Conservation (phyloP, 1,140 invertebrate species). For the Panagrolaimus sp. region DNA sequence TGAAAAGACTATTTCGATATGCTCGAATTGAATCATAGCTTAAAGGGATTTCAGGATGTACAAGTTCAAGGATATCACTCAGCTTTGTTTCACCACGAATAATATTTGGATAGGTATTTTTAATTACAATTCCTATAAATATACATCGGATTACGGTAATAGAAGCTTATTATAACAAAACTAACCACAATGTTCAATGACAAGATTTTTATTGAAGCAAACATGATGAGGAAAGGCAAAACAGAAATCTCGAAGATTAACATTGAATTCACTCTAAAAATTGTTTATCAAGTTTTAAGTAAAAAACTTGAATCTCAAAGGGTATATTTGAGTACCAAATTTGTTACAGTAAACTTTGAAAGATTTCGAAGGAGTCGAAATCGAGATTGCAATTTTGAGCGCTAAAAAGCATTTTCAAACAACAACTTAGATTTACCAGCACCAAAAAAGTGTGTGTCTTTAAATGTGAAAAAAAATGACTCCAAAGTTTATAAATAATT, state of each 20-base stretch:
- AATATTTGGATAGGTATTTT: conserved; percentile 33
- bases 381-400: no score
- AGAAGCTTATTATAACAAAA: background rate
- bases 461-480: no score
- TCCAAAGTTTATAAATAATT: no score
- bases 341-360: no score
- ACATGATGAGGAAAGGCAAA: conserved; percentile 62
- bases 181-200: conserved; percentile 60
- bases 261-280: background rate
- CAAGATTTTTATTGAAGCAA: conserved; percentile 60
- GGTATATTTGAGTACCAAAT: no score
- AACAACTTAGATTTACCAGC: no score
- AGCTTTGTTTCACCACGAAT: conserved; percentile 46
- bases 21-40: conserved; percentile 58
- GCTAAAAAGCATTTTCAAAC: no score
- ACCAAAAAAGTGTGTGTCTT: no score
- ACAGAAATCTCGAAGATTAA: conserved; percentile 44
- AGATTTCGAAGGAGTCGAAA: no score
- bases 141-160: background rate
- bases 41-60: conserved; percentile 60
- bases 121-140: conserved; percentile 41
- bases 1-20: conserved; percentile 26
- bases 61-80: conserved; percentile 56
- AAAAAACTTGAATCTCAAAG: no score
- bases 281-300: no score